phyloP scores from a whole-genome alignment of 2,888 invertebrate species.

The Stratiomys singularior region DNA sequence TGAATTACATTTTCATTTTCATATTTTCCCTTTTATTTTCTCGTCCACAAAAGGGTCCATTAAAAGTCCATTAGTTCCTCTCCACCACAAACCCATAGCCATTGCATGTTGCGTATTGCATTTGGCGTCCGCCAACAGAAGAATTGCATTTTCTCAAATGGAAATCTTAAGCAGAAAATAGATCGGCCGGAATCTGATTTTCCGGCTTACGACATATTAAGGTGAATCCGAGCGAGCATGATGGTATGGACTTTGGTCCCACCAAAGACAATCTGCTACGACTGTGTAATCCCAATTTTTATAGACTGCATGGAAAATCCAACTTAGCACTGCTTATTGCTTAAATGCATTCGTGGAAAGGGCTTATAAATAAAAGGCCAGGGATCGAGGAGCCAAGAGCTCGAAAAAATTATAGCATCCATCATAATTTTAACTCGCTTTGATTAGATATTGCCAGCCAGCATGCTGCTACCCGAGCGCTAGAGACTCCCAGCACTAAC shows the following conservation, averaged over 20 bases:
- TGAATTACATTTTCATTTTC: neutral
- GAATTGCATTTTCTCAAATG: conserved; percentile 19
- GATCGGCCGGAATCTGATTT: conserved; percentile 22
- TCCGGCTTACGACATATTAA: conserved; percentile 20
- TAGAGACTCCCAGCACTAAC: neutral
- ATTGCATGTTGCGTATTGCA: neutral
- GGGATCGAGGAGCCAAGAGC: neutral
- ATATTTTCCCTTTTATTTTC: neutral
- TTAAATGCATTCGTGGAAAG: conserved; percentile 19
- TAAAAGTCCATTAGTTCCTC: conserved; percentile 40
- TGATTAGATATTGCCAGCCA: conserved; percentile 22
- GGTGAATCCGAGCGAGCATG: neutral
- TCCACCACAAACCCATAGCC: neutral
- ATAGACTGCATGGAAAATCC: neutral
- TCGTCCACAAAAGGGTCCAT: conserved; percentile 24
- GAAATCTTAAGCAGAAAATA: conserved; percentile 13
- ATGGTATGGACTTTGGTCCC: neutral
- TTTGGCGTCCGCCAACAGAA: conserved; percentile 19
- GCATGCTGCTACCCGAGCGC: neutral
- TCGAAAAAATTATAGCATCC: conserved; percentile 11
- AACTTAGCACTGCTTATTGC: neutral
- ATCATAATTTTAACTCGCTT: conserved; percentile 21
- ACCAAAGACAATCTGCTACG: neutral
- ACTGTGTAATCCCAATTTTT: conserved; percentile 10
- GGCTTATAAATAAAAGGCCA: conserved; percentile 1